Base-by-base conservation (phyloP, 1,140 invertebrate genomes). In the Melipona quadrifasciata region DNA sequence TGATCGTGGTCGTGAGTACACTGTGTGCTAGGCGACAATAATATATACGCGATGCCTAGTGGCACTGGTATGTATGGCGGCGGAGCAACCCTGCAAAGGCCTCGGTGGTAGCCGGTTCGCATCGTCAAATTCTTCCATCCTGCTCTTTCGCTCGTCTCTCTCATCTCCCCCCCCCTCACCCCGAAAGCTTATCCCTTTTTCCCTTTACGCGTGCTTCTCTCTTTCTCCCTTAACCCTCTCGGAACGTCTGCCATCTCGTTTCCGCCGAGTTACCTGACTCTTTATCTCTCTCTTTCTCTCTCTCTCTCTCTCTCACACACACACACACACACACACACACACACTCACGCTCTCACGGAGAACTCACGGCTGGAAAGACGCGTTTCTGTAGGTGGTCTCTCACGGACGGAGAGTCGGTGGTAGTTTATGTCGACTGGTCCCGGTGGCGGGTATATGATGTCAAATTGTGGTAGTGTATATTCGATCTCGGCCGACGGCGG, bases 81-180 rank as follows among this genome's bases (percentile, higher is more conserved):
- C 65, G 74, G 39, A 80, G 64, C 65, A 47, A 82, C 55, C 65
- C 76, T 80, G 65, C 78, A 79, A 73, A 87, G 64, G 78, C 80
- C 80, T 73, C 80, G 39, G 71, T 86, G 83, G 71, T 73, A 77
- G 47, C 80, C 84, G 87, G 85, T 74, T 85, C 68, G 86, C 73
- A 74, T 86, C 80, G 68, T 67, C 76, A 87, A 88, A 88, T 88
- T 81, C 73, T 82, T 76, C 57, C 76, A 31, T 82, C 79, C 68
- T 34, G 53, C 86, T 88, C 78, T 74, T 61, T 78, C 67, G 39
- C 11, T 1, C 68, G 21, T 19, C 17, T 24, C 51, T 27, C 39
- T 47, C 39, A 8, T 31, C 31, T 31, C 31, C 31, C 2, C 31
- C 31, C 31, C 31, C 31, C 31, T 31, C 31, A 1, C 57, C 11